Evolutionary conservation across 2,888 invertebrate species (phyloP), one percentile per base, ranked within the genome.

Genomic region (Trichopoda pennipes): DNA sequence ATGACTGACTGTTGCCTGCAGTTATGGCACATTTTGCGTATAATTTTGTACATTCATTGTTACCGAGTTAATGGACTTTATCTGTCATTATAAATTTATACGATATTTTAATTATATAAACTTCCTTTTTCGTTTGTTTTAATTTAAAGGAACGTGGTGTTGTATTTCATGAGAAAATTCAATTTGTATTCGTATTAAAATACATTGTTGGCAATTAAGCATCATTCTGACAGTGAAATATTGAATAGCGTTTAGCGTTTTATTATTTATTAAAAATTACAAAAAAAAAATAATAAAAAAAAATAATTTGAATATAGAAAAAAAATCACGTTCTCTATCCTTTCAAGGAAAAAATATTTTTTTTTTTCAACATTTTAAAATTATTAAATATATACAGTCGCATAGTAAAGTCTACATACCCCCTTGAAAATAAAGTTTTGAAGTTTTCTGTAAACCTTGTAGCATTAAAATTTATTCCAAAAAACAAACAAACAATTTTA

Each of bases 1-100:
- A n/a, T n/a, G n/a, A n/a, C n/a, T 38, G 55, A 14, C 42, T 68
- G 23, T 28, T 55, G 55, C 23, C 68, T 68, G 42, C 42, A 51
- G 8, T 38, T 60, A 21, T 42, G 42, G 44, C 23, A 10, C n/a
- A 10, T 28, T 61, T 61, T 44, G 21, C 38, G 38, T 38, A 12
- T 38, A 38, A 12, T 38, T 38, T 7, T 38, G 12, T 38, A 56
- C 17, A 56, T 51, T 19, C 51, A 51, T 19, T 51, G 49, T 49
- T 47, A 35, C 32, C 23, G 63, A 64, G 63, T 64, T 64, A 49
- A 49, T 64, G 63, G 63, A 64, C 63, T 64, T 64, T 64, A 64
- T 64, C 63, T 64, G 16, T 64, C 49, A 49, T 66, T 19, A 16
- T 64, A 64, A 64, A 66, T 38, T 51, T 38, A 49, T 63, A 17